Percentiles rank a stretch among this genome's conserved stretches.
phyloP scores from a whole-genome alignment of 2,888 invertebrate species.

The Dynastes tityus region DNA sequence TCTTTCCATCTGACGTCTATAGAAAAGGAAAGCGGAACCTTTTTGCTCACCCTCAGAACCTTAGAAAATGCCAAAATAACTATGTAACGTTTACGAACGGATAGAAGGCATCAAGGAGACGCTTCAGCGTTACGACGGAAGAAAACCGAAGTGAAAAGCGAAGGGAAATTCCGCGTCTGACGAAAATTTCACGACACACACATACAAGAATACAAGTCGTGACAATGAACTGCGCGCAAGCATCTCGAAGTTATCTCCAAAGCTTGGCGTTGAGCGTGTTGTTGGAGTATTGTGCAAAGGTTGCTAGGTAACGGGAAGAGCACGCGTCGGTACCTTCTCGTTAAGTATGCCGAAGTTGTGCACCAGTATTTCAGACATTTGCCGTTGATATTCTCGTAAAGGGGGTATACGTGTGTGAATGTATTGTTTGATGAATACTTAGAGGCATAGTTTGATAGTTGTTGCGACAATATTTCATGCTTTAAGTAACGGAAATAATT shows the following conservation, averaged over 20 bases:
- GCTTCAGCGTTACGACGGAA: too few relatives aligned
- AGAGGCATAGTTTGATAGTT: not conserved
- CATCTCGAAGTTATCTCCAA: conserved; percentile 11
- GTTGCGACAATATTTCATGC: too few relatives aligned
- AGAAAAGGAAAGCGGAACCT: too few relatives aligned
- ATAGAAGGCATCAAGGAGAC: too few relatives aligned
- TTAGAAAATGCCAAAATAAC: too few relatives aligned
- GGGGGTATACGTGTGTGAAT: not conserved
- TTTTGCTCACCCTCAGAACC: too few relatives aligned
- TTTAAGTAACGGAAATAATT: too few relatives aligned
- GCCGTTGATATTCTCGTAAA: not conserved
- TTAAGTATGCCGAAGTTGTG: conserved; percentile 5
- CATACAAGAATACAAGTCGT: not conserved
- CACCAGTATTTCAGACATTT: not conserved
- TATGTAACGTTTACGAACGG: too few relatives aligned
- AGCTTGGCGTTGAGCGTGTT: not conserved
- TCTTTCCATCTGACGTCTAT: too few relatives aligned
- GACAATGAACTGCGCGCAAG: not conserved
- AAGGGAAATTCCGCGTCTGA: too few relatives aligned
- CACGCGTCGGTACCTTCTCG: not conserved
- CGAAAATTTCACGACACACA: not conserved
- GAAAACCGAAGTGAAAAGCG: too few relatives aligned
- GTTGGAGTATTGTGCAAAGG: not conserved
- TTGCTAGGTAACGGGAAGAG: not conserved
- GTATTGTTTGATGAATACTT: conserved; percentile 6